phyloP scores from a whole-genome alignment of 2,888 invertebrate genomes.

The Aleiodes leptofemur region DNA sequence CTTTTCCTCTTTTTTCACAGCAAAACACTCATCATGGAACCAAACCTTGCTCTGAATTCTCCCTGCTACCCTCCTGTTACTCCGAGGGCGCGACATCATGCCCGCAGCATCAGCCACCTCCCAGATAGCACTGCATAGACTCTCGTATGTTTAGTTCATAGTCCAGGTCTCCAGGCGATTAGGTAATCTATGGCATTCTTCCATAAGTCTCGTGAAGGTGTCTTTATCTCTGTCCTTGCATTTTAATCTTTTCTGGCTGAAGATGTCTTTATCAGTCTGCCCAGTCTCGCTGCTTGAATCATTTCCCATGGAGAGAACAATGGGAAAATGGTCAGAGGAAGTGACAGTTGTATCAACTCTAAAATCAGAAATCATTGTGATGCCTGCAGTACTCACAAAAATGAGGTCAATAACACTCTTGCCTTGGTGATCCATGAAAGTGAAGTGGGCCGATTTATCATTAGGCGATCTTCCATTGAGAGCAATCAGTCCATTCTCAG shows the following conservation, averaged over 20 bases:
- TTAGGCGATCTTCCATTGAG: constrained; percentile 4
- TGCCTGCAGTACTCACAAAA: neutral
- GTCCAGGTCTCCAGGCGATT: neutral
- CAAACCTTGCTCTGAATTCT: neutral
- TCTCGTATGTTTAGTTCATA: neutral
- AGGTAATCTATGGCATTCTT: neutral
- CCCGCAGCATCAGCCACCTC: too few species aligned
- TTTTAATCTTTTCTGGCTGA: neutral
- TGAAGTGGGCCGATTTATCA: neutral
- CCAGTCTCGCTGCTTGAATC: neutral
- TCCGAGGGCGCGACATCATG: neutral
- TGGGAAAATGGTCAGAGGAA: neutral
- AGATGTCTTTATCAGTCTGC: neutral
- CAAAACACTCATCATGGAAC: too few species aligned
- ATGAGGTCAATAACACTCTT: constrained; percentile 9
- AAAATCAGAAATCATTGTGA: neutral
- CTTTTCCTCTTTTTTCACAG: neutral
- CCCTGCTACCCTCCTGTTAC: neutral
- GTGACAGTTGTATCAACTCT: neutral
- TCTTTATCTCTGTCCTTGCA: neutral
- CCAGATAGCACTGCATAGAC: neutral
- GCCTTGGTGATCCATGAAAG: constrained; percentile 6
- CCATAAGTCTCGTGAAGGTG: neutral
- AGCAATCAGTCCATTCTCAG: neutral
- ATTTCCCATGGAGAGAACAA: neutral